Evolutionary conservation across 2,113 vertebrate species (phyloP).

Genomic region (Takifugu flavidus): DNA sequence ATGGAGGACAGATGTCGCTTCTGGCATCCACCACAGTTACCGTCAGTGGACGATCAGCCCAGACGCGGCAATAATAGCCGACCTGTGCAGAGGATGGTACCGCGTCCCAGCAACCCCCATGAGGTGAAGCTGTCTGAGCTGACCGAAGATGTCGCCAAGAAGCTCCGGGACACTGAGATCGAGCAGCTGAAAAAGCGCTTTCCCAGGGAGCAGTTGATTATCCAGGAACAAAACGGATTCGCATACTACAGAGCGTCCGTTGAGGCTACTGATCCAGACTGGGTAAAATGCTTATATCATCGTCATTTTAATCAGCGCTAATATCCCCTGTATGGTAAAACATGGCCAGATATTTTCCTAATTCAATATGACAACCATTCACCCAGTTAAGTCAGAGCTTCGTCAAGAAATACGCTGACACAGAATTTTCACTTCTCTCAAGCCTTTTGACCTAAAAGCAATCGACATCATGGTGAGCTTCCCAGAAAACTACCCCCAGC

Average conservation of each 20-base stretch:
- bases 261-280: conserved; percentile 78
- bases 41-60: conserved; percentile 29
- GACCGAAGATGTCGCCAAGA: conserved; percentile 62
- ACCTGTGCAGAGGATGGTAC: conserved; percentile 9
- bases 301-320: not conserved
- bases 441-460: conserved; percentile 82
- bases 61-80: not conserved
- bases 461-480: conserved; percentile 80
- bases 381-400: not conserved
- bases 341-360: not conserved
- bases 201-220: conserved; percentile 75
- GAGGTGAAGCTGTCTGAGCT: conserved; percentile 71
- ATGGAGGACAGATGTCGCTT: conserved; percentile 79
- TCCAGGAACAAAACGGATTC: conserved; percentile 75
- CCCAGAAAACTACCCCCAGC: conserved; percentile 76
- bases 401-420: conserved; percentile 10
- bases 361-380: not conserved
- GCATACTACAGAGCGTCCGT: conserved; percentile 75
- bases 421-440: conserved; percentile 25
- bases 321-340: not conserved
- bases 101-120: conserved; percentile 36
- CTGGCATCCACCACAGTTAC: conserved; percentile 72
- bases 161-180: conserved; percentile 76
- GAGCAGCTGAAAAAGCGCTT: conserved; percentile 76
- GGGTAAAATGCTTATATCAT: conserved; percentile 59